Percentiles rank a stretch among this genome's conserved stretches.
These are phyloP conservation scores for Cryptocephalus moraei DNA, from an alignment of 2,888 invertebrate genomes.

Conservation along the genomic window DNA sequence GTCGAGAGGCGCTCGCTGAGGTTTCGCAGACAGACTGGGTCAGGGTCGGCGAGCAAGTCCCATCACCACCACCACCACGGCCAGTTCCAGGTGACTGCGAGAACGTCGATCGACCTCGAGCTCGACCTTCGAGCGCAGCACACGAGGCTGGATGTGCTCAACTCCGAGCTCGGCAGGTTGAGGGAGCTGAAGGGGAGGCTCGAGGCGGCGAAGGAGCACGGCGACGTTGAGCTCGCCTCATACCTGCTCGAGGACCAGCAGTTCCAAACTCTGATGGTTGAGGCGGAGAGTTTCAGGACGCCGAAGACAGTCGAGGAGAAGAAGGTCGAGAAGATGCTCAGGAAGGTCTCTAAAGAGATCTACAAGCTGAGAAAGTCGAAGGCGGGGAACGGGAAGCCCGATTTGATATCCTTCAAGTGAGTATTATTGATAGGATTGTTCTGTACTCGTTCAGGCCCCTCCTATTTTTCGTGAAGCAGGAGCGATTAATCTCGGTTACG, in stretches of 20 bases:
- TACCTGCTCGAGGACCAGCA: slow-evolving; percentile 84
- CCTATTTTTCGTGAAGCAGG: no score
- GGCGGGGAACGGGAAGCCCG: slow-evolving; percentile 80
- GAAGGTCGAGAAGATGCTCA: slow-evolving; percentile 62
- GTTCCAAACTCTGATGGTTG: slow-evolving; percentile 60
- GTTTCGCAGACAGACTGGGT: slow-evolving; percentile 53
- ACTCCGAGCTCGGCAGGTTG: slow-evolving; percentile 74
- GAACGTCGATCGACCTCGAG: slow-evolving; percentile 86
- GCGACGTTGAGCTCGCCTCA: slow-evolving; percentile 71
- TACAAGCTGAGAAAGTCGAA: slow-evolving; percentile 80
- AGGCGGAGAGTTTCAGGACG: slow-evolving; percentile 43
- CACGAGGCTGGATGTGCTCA: slow-evolving; percentile 68
- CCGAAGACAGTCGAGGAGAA: slow-evolving; percentile 53
- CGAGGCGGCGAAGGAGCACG: slow-evolving; percentile 66
- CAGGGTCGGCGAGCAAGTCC: slow-evolving; percentile 32
- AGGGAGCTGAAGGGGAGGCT: slow-evolving; percentile 70
- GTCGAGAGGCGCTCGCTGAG: slow-evolving; percentile 84
- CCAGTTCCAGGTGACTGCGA: slow-evolving; percentile 43
- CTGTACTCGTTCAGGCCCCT: not conserved
- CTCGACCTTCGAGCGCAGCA: slow-evolving; percentile 89
- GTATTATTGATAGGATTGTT: slow-evolving; percentile 23
- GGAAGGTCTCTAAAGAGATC: slow-evolving; percentile 84
- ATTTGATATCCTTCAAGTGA: slow-evolving; percentile 87
- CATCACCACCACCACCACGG: slow-evolving; percentile 35
- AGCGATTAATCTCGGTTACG: no score